Evolutionary conservation across 2,113 vertebrate species (phyloP), one percentile per base, ranked within the genome.

Genomic region (Rhinopomastus cyanomelas): DNA sequence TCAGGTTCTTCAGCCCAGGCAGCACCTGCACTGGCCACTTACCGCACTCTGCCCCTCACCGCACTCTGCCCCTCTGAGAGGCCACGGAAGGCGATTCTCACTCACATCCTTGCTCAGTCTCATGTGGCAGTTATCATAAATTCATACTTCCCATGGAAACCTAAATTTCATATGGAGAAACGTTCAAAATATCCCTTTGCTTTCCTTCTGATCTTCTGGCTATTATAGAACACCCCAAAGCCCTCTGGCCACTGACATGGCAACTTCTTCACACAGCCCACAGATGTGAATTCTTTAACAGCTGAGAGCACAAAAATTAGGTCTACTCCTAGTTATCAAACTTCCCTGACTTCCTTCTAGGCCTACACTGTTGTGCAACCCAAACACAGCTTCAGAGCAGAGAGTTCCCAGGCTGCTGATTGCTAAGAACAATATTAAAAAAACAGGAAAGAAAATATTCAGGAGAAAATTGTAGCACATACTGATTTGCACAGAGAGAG

Each of bases 11-110:
- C 17, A 8, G 17, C 27, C 5, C 12, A 12, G 20, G 10, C 16
- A 30, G 37, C 8, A 46, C 7, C 27, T 1, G 2, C 51, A 4
- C 12, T 15, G 26, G 20, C 53, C n/a, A n/a, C 53, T 11, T 6
- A 26, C 48, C 44, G 25, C n/a, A 3, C 44, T 8, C n/a, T n/a
- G 20, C 53, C n/a, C n/a, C 53, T 11, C 5, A 26, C 48, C 44
- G 25, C n/a, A 3, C 44, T 8, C n/a, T 3, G 5, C 6, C 14
- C 17, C n/a, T 49, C 15, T 2, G 39, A 46, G 23, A 52, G 29
- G 44, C 29, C 23, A 18, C 0, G 0, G n/a, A 22, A 73, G 22
- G 10, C 18, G 7, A 15, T 11, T 36, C 60, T 32, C 6, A 0
- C 17, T 14, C 22, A 23, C 21, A 7, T 1, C 37, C 25, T 17